Evolutionary conservation across 2,797 vertebrate genomes (phyloP), one percentile per base, ranked within the genome.

Genomic region (Rhincodon typus): DNA sequence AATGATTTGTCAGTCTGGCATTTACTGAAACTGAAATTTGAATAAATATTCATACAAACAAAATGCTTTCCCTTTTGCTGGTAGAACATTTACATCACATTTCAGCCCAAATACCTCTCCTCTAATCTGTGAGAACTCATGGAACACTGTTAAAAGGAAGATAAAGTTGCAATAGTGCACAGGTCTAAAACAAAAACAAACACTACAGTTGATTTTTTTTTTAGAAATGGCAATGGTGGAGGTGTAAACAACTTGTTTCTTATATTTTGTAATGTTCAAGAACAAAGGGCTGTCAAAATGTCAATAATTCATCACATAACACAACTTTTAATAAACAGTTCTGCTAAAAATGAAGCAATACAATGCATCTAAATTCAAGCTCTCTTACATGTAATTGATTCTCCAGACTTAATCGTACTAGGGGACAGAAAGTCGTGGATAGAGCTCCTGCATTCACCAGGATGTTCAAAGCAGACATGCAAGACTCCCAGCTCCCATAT

Each of bases 161-260:
- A 74, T 74, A 74, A 70, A 50, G 30, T 34, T 74, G 94, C 38
- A 62, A 62, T 34, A 62, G 30, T 53, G 46, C 42, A 30, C 53
- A 5, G 87, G 62, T 62, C 62, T 95, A 77, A 50, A 95, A 95
- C 30, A 95, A 46, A 95, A 57, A n/a, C 62, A 67, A 53, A 95
- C 46, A 95, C 27, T 74, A 95, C 42, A 6, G 30, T 13, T 13
- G 72, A 13, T n/a, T 77, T 77, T 34, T 74, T 30, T 53, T 53
- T 27, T 74, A 94, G 72, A 70, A 57, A 17, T 77, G 94, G 94
- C 94, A 95, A 95, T 95, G 94, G 94, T 95, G 93, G 93, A 94
- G 94, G 88, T n/a, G 34, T 95, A 27, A 72, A 23, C 46, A 74
- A 27, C 25, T 94, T 42, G 74, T 74, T 94, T 95, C 67, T 74